Evolutionary conservation across 2,888 invertebrate genomes (phyloP).

Genomic region (Encarsia formosa): DNA sequence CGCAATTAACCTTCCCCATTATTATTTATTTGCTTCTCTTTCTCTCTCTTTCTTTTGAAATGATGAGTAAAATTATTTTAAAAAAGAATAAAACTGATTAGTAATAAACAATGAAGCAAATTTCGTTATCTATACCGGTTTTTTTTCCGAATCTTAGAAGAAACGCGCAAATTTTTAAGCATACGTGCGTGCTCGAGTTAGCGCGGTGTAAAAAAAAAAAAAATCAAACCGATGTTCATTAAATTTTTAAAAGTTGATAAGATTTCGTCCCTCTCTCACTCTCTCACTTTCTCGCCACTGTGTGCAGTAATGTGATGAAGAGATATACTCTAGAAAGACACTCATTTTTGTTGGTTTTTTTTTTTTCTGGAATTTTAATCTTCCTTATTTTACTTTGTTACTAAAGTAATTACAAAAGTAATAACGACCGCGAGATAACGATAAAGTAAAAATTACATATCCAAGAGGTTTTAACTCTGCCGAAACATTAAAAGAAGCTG

Average conservation of each 20-base stretch:
- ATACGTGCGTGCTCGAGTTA: no score
- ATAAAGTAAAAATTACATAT: conserved; percentile 31
- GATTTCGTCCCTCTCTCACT: background rate
- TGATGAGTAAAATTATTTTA: no score
- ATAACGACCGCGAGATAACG: conserved; percentile 31
- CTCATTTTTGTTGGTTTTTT: conserved; percentile 16
- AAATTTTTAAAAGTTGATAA: no score
- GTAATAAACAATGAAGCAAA: no score
- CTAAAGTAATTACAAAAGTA: conserved; percentile 33
- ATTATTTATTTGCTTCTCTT: background rate
- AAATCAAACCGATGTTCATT: no score
- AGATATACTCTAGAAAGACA: conserved; percentile 21
- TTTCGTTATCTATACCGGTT: no score
- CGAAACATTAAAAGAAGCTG: conserved; percentile 16
- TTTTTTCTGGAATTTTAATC: conserved; percentile 28
- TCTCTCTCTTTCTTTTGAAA: conserved; percentile 6
- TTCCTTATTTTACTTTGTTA: conserved; percentile 31
- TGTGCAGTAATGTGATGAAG: conserved; percentile 12
- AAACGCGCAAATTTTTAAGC: no score
- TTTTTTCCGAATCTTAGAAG: no score
- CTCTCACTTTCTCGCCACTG: conserved; percentile 5
- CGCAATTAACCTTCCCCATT: background rate
- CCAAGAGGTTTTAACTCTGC: conserved; percentile 25
- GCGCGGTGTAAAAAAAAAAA: no score
- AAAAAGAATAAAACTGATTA: no score